These are phyloP conservation scores for Phengaris alcon DNA, from an alignment of 2,888 invertebrate genomes.

Conservation along the genomic window DNA sequence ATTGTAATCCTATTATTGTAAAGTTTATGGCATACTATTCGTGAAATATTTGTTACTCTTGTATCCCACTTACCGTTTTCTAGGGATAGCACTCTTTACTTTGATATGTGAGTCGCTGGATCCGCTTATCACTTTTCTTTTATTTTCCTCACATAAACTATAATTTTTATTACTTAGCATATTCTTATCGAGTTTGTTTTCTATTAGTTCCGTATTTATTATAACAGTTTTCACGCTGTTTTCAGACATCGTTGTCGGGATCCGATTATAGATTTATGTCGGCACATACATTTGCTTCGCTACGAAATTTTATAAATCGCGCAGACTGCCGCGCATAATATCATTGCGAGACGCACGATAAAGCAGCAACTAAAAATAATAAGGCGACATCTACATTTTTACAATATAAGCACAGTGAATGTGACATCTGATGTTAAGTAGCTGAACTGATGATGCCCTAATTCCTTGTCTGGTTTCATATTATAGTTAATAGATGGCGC, in stretches of 20 bases:
- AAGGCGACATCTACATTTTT: constrained; percentile 44
- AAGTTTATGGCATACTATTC: neutral
- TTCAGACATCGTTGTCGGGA: constrained; percentile 58
- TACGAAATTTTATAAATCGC: constrained; percentile 74
- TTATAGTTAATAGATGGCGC: neutral
- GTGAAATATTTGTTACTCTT: neutral
- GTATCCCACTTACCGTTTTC: constrained; percentile 53
- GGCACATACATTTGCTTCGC: constrained; percentile 71
- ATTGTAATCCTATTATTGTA: neutral
- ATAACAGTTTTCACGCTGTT: constrained; percentile 51
- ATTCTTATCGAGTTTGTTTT: constrained; percentile 43
- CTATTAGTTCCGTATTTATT: constrained; percentile 43
- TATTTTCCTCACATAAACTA: constrained; percentile 57
- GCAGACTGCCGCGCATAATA: constrained; percentile 75
- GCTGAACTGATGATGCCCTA: neutral
- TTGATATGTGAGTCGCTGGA: constrained; percentile 59
- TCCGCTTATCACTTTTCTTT: constrained; percentile 46
- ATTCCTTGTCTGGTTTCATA: neutral
- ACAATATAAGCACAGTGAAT: neutral
- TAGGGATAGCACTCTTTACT: constrained; percentile 74
- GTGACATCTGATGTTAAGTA: neutral
- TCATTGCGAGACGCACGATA: constrained; percentile 56
- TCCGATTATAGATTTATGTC: constrained; percentile 74
- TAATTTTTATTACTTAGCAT: constrained; percentile 51
- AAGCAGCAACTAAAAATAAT: constrained; percentile 43